These are phyloP conservation scores for Pan paniscus DNA, from an alignment of 2,113 vertebrate genomes.

Conservation along the genomic window DNA sequence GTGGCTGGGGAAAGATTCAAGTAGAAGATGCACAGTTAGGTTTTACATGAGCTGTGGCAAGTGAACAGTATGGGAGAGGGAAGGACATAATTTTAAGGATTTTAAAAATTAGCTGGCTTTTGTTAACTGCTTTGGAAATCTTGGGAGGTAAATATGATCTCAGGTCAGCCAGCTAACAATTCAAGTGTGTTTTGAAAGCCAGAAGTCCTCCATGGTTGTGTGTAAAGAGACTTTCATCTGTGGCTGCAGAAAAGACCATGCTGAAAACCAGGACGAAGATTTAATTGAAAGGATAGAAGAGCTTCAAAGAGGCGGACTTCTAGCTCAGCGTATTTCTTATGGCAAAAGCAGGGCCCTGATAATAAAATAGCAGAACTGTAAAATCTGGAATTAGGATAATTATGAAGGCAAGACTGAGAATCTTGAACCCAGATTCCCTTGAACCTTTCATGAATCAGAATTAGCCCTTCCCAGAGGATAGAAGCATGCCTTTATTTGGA, in stretches of 20 bases:
- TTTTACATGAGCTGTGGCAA: background rate
- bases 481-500: background rate
- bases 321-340: accelerated
- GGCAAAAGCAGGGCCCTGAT: background rate
- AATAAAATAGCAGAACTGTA: background rate
- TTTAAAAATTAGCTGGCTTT: background rate
- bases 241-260: background rate
- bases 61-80: background rate
- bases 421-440: background rate
- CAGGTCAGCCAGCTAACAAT: background rate
- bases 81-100: background rate
- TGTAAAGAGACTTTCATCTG: background rate
- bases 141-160: no score
- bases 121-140: background rate
- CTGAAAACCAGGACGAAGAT: background rate
- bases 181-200: background rate
- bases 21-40: background rate
- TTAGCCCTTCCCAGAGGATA: accelerated
- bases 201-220: accelerated
- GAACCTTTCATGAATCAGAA: background rate
- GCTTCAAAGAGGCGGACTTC: background rate
- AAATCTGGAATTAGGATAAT: background rate
- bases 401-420: background rate
- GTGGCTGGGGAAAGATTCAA: background rate
- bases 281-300: background rate